A percentile compares a stretch with the other conserved stretches of the same genome.
phyloP scores from a whole-genome alignment of 53 echinoderm and acorn worm species.

The Paracentrotus lividus region DNA sequence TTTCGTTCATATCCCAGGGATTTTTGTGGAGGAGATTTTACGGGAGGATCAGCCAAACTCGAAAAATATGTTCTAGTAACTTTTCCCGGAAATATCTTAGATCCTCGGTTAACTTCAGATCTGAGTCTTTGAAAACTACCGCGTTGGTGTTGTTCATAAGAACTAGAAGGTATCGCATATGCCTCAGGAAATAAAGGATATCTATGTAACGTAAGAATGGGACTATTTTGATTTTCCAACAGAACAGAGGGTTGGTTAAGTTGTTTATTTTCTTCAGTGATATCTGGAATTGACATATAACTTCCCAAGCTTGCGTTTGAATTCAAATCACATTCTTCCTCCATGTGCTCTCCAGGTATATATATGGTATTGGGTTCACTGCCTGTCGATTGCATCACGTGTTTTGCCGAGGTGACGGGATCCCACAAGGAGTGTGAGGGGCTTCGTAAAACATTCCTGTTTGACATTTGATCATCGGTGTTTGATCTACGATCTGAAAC shows the following conservation, averaged over 20 bases:
- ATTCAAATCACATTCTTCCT: not conserved
- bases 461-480: not conserved
- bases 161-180: too few species aligned
- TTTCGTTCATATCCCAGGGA: too few species aligned
- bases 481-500: not conserved
- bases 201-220: not conserved
- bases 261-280: not conserved
- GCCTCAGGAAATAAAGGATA: not conserved
- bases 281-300: not conserved
- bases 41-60: too few species aligned
- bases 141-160: too few species aligned
- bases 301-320: not conserved
- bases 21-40: too few species aligned
- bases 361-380: not conserved
- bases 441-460: not conserved
- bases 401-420: not conserved
- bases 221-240: not conserved
- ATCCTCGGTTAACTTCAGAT: too few species aligned
- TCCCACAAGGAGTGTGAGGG: not conserved
- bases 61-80: too few species aligned
- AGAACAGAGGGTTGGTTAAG: not conserved
- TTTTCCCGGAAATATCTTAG: too few species aligned
- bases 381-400: not conserved
- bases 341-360: not conserved
- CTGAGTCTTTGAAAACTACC: too few species aligned